A percentile compares a stretch with the other conserved stretches of the same genome.
phyloP scores from a whole-genome alignment of 2,797 vertebrate genomes.

The Sardinella longiceps region DNA sequence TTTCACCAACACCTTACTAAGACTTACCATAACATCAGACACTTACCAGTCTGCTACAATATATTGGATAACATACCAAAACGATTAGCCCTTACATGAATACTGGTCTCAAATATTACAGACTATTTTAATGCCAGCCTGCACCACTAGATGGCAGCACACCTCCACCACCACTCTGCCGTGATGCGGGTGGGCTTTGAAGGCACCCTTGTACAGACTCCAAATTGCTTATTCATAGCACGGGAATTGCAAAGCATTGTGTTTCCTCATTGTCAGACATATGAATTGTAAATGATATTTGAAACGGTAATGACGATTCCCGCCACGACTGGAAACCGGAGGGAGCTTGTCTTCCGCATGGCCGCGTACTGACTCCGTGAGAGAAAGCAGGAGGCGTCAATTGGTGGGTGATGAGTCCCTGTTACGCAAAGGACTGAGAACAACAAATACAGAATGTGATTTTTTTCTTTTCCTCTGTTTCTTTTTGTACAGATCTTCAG shows the following conservation, averaged over 20 bases:
- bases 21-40: background rate
- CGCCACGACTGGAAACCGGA: conserved; percentile 22
- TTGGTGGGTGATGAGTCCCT: conserved; percentile 22
- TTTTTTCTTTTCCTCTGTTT: conserved; percentile 57
- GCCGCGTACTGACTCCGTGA: conserved; percentile 6
- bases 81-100: background rate
- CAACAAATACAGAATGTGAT: conserved; percentile 78
- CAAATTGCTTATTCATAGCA: conserved; percentile 45
- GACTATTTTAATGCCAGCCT: background rate
- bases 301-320: conserved; percentile 37
- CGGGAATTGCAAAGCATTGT: conserved; percentile 27
- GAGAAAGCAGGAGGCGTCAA: conserved; percentile 35
- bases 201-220: background rate
- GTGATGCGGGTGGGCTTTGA: background rate
- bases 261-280: conserved; percentile 30
- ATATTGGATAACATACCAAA: background rate
- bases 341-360: background rate
- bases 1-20: background rate
- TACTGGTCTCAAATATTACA: background rate
- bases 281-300: conserved; percentile 43
- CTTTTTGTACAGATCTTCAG: background rate
- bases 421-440: conserved; percentile 46
- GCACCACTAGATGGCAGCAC: conserved; percentile 47
- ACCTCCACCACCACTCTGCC: background rate
- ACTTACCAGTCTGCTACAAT: background rate